These are phyloP conservation scores for Seira sanloemensis DNA, from an alignment of 2,888 invertebrate genomes.

Conservation along the genomic window DNA sequence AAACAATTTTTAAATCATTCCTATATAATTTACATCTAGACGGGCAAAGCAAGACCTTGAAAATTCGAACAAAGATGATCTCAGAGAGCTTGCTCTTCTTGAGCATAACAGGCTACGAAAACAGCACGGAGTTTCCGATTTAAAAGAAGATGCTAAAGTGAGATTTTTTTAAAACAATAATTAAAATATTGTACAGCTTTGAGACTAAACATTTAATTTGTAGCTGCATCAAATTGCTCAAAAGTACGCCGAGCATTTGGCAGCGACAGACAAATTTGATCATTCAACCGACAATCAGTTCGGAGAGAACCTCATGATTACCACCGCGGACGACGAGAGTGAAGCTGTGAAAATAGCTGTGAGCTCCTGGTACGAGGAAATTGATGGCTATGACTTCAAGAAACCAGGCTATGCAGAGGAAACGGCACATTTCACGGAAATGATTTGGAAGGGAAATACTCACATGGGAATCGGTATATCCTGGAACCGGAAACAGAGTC, in stretches of 20 bases:
- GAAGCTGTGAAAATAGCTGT: not conserved
- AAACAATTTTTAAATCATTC: too few species aligned
- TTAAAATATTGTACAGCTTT: not conserved
- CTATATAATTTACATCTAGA: too few species aligned
- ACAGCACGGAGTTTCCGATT: not conserved
- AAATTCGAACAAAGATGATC: not conserved
- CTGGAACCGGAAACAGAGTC: not conserved
- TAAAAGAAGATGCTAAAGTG: not conserved
- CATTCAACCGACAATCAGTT: constrained; percentile 3
- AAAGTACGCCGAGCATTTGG: constrained; percentile 8
- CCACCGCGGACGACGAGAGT: not conserved
- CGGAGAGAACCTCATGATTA: constrained; percentile 17
- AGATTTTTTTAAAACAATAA: not conserved
- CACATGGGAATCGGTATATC: not conserved
- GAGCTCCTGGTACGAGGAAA: constrained; percentile 9
- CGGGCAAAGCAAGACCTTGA: too few species aligned
- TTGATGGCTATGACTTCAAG: constrained; percentile 14
- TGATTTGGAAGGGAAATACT: constrained; percentile 10
- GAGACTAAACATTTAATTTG: not conserved
- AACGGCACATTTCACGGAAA: constrained; percentile 12
- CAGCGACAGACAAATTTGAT: not conserved
- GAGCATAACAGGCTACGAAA: not conserved
- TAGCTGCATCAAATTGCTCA: not conserved
- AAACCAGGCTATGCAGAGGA: constrained; percentile 3
- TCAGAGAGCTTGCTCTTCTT: not conserved